Evolutionary conservation across 2,797 vertebrate genomes (phyloP), one percentile per base, ranked within the genome.

Genomic region (Acanthurus leucopareius): DNA sequence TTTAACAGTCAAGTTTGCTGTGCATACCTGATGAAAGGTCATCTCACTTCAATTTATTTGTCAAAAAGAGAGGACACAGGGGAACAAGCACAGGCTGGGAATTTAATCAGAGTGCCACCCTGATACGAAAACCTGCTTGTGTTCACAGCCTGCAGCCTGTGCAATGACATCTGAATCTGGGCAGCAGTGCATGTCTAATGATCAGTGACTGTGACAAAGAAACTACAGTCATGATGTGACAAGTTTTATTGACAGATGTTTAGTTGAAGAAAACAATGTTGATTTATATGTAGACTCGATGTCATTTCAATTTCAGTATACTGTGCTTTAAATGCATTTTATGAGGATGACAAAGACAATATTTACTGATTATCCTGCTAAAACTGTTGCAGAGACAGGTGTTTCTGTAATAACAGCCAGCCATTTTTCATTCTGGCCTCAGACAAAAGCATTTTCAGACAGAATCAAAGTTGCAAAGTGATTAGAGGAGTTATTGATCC

Each of bases 11-110:
- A 54, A 44, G 73, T 87, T 89, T 84, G 63, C 73, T 75, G 79
- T 75, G 68, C 79, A 73, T 81, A 88, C 88, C 67, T 72, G 67
- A 89, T 45, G 4, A 92, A 92, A 94, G 92, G 92, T 93, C 90
- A 90, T 69, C 70, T 75, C 73, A 42, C 82, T 92, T 59, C 72
- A 86, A 89, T 93, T 86, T 87, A 87, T 94, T 91, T 83, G 73
- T 76, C 83, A 79, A 89, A 89, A 89, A 79, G 77, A 88, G 81
- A 89, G 61, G 78, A 89, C 70, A 73, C 64, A 42, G 17, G 83
- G 85, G 85, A 82, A 86, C 69, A 77, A 65, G 73, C 48, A n/a
- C 52, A 65, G 69, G 54, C 69, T 57, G 69, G 71, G 73, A 72
- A 83, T 90, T 84, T 77, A 90, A 88, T 91, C 79, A 88, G 54